These are phyloP conservation scores for Agonum fuliginosum DNA, from an alignment of 2,888 invertebrate species.

Conservation along the genomic window DNA sequence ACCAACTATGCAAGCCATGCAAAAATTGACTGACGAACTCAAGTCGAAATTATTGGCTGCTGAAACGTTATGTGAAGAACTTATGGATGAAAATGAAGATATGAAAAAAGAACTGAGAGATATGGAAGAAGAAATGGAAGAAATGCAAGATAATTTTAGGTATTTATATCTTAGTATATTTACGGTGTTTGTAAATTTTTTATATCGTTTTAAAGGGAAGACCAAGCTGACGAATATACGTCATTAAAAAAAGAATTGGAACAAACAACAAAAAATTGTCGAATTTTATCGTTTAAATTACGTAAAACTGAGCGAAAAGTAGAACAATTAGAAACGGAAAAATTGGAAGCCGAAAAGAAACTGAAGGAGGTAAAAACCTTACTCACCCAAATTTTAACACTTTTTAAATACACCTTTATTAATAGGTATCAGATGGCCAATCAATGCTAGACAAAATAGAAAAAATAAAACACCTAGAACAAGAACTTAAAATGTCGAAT, in stretches of 20 bases:
- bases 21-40: constrained; percentile 82
- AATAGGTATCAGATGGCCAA: constrained; percentile 75
- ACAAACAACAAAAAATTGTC: constrained; percentile 97
- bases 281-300: constrained; percentile 97
- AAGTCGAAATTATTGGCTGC: constrained; percentile 90
- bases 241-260: constrained; percentile 96
- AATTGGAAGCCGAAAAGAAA: constrained; percentile 83
- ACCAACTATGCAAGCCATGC: constrained; percentile 76
- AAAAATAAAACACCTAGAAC: constrained; percentile 87
- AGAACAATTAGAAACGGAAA: constrained; percentile 91
- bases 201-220: constrained; percentile 80
- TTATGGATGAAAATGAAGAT: constrained; percentile 97
- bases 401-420: not conserved
- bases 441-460: constrained; percentile 79
- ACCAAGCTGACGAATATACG: constrained; percentile 97
- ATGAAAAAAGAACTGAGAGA: constrained; percentile 95
- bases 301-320: constrained; percentile 94
- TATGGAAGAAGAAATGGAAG: constrained; percentile 98
- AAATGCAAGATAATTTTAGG: constrained; percentile 97
- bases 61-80: constrained; percentile 92
- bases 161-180: constrained; percentile 66
- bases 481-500: constrained; percentile 87
- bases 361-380: constrained; percentile 76
- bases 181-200: constrained; percentile 41
- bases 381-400: not conserved